Evolutionary conservation across 2,888 invertebrate genomes (phyloP), one percentile per base, ranked within the genome.

Genomic region (Pandemis cinnamomeana): DNA sequence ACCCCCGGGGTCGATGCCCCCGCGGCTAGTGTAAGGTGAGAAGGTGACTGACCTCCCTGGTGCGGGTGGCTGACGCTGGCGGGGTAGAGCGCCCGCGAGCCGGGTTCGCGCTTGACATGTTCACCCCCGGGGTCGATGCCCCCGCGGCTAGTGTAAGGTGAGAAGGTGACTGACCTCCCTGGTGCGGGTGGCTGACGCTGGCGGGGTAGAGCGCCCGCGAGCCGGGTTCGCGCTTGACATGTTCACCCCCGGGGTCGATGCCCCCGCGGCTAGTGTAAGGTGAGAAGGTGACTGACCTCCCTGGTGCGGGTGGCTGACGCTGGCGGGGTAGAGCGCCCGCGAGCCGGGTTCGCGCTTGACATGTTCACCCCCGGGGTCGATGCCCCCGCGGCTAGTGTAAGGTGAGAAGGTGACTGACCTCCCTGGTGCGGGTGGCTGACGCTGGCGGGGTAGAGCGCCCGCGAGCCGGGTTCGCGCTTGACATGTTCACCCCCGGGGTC

Each of bases 401-500:
- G 53, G 53, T 15, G 15, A 76, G 7, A 51, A 51, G 53, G 53
- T 15, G 15, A 76, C 85, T 81, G 55, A 91, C 91, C 91, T 77
- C 90, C 91, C 75, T 91, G 91, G 77, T 92, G 93, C 71, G 91
- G 89, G 77, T 91, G 91, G 77, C 78, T 85, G 76, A 91, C 89
- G 78, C 84, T 88, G 72, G 86, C 80, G 69, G 93, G 92, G 82
- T 86, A 91, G 67, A 91, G 78, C 68, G 90, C 77, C 79, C 89
- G 81, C 84, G 82, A 87, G 88, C 82, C 91, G 75, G 94, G 91
- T 80, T 95, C 91, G 80, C 87, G 91, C 80, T 93, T 90, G 15
- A 91, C 88, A 80, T 82, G 86, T 78, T 95, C 94, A 80, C 95
- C 95, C 83, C 96, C 95, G 77, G 96, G 96, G 88, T 96, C 96